Base-by-base conservation (phyloP, 2,113 vertebrate species). In the Oryzias javanicus region DNA sequence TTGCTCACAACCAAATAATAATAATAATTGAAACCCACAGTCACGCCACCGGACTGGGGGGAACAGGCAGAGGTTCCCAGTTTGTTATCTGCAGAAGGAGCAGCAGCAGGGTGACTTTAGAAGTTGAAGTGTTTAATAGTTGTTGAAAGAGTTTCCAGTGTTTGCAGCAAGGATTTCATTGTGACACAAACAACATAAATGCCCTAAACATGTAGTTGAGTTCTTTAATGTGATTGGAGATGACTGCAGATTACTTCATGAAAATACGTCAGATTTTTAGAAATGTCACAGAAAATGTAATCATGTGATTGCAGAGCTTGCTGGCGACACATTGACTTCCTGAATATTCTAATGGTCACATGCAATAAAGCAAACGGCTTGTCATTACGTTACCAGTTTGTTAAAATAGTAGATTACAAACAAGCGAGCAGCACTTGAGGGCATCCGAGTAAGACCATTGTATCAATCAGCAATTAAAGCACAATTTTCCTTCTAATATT, bases 381-480 rank as follows among this genome's bases (percentile, higher is more conserved):
- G 56, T 74, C 76, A 78, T 86, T 70, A 76, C 70, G 56, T 67
- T 78, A 67, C 74, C 54, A 63, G 55, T 52, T 69, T 49, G 55
- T 41, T 49, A 70, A 70, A 68, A 77, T 61, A 67, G 72, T 68
- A 77, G 70, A 81, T 74, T 67, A 64, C 5, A 3, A 67, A 40
- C 73, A 58, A 80, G 81, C 82, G 76, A 79, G 56, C 54, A 57
- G 50, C 47, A 64, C 46, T 67, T 56, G 64, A 74, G 82, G 40
- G 60, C 82, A 80, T 64, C 72, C 81, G 76, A 81, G 77, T 81
- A 85, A 67, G 52, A 84, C 83, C 69, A 42, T 72, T 78, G 58
- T 66, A 84, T 85, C 81, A 84, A 70, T 84, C 81, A 86, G 71
- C 77, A 77, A 85, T 88, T 80, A 82, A 49, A 51, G 56, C 61